A percentile compares a stretch with the other conserved stretches of the same genome.
Evolutionary conservation across 2,888 invertebrate species (phyloP).

Genomic region (Limenitis camilla): DNA sequence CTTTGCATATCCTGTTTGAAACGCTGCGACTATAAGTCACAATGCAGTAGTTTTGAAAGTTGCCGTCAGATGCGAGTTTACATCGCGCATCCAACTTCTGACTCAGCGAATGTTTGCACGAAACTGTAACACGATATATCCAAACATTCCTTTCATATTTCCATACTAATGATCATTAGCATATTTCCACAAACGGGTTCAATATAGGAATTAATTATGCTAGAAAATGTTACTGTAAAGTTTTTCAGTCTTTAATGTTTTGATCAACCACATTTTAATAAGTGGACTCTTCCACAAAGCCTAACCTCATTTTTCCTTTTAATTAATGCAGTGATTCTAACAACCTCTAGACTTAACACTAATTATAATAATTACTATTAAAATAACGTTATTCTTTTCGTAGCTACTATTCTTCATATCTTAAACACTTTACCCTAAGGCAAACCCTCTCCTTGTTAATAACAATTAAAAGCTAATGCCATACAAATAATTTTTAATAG

Average conservation of each 20-base stretch:
- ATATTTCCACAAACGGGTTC: conserved; percentile 4
- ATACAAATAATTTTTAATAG: too few relatives aligned
- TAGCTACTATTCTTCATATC: too few relatives aligned
- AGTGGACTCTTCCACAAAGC: too few relatives aligned
- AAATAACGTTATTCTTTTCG: too few relatives aligned
- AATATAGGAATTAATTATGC: conserved; percentile 2
- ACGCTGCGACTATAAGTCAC: conserved; percentile 16
- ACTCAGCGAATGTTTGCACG: conserved; percentile 48
- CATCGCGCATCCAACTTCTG: conserved; percentile 42
- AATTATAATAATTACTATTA: too few relatives aligned
- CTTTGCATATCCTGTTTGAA: conserved; percentile 10
- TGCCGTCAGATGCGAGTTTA: conserved; percentile 50
- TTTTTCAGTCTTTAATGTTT: too few relatives aligned
- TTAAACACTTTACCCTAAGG: too few relatives aligned
- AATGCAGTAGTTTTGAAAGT: conserved; percentile 44
- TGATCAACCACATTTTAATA: background rate
- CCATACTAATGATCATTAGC: conserved; percentile 16
- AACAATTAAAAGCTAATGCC: too few relatives aligned
- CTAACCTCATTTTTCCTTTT: too few relatives aligned
- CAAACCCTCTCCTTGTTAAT: too few relatives aligned
- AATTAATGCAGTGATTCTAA: too few relatives aligned
- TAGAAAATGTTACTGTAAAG: background rate
- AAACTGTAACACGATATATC: conserved; percentile 38
- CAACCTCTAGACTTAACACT: too few relatives aligned
- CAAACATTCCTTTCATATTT: conserved; percentile 35